phyloP scores from a whole-genome alignment of 2,797 vertebrate genomes.

The Lemur catta region DNA sequence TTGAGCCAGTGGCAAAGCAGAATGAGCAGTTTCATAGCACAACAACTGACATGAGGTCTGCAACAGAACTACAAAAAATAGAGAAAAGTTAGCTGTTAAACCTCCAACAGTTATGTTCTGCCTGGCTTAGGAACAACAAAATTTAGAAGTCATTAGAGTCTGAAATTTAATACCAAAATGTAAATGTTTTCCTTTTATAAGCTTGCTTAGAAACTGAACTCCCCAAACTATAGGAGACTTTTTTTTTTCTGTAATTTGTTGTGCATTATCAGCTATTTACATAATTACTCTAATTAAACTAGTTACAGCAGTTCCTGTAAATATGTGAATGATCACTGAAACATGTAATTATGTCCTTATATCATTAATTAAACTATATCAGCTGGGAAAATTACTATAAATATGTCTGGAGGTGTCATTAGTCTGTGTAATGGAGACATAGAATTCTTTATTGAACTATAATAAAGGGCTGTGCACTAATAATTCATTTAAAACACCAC shows the following conservation, averaged over 20 bases:
- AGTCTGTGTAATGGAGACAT: conserved; percentile 82
- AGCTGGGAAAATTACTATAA: conserved; percentile 84
- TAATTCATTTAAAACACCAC: conserved; percentile 55
- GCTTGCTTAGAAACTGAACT: conserved; percentile 63
- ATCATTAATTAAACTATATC: conserved; percentile 81
- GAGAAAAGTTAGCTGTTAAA: conserved; percentile 69
- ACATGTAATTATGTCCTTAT: conserved; percentile 80
- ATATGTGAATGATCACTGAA: conserved; percentile 78
- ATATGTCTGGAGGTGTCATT: conserved; percentile 82
- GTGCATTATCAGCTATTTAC: conserved; percentile 79
- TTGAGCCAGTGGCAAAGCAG: conserved; percentile 59
- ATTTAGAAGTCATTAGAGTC: neutral
- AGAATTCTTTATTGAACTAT: conserved; percentile 73
- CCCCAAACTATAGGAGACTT: conserved; percentile 72
- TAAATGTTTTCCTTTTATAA: conserved; percentile 59
- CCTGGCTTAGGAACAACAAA: conserved; percentile 12
- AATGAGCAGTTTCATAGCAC: conserved; percentile 69
- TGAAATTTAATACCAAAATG: conserved; percentile 46
- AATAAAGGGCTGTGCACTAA: conserved; percentile 65
- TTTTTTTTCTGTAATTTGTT: conserved; percentile 75
- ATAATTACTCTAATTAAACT: conserved; percentile 81
- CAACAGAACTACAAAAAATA: conserved; percentile 48
- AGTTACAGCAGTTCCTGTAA: conserved; percentile 78
- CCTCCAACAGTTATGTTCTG: conserved; percentile 46
- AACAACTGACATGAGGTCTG: conserved; percentile 67